Evolutionary conservation across 2,113 vertebrate genomes (phyloP), one percentile per base, ranked within the genome.

Genomic region (Aviceda subcristata): DNA sequence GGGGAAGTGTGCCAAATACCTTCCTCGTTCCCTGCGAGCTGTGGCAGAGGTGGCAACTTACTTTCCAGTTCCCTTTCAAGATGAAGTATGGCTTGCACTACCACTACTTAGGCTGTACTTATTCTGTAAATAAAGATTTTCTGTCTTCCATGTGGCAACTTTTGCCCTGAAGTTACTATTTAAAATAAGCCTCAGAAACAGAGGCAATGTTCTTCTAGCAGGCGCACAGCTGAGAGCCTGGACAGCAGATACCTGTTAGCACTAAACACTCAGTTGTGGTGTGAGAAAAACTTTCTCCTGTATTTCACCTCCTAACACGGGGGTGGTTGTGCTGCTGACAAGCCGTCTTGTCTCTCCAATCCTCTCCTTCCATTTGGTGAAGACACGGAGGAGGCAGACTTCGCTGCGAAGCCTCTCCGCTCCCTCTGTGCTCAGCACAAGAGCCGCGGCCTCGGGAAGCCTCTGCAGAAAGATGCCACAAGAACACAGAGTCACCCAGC

Each of bases 401-500:
- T 71, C 26, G 69, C 72, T 81, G 78, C 39, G 39, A 75, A 77
- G 39, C 55, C 53, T 36, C 80, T 50, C 75, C 4, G 12, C 45
- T 91, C 56, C 60, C 34, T 76, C 85, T 34, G 36, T 29, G 64
- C 71, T 71, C 73, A 72, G 94, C 53, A 26, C 39, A 71, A 34
- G n/a, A 55, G 66, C 19, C 57, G 15, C 1, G 4, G 86, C 67
- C 51, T 81, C 1, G 5, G 46, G 86, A 83, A 92, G 59, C 63
- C 30, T 76, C 69, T 72, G 36, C 50, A 63, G 59, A 74, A 76
- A 66, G 79, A 53, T 91, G 85, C 79, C 88, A 72, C 63, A 97
- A 96, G 94, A 97, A 98, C 94, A 97, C 90, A 95, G 95, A 97
- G 48, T 88, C 87, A 95, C 67, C 76, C 68, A 75, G 66, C 46